phyloP scores from a whole-genome alignment of 2,797 vertebrate genomes.

The Anguilla marmorata region DNA sequence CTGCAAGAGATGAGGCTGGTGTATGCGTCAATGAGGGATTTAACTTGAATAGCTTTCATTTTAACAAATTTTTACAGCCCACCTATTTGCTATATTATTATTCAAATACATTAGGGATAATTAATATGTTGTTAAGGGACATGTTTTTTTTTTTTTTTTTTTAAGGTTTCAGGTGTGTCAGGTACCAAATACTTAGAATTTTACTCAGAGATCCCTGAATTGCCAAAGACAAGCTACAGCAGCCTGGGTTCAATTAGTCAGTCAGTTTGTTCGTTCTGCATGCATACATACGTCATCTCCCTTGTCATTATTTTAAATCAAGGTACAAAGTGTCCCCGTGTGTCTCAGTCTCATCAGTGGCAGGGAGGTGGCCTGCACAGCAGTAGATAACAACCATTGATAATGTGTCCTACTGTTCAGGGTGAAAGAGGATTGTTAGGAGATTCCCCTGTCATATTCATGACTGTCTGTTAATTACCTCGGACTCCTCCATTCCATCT shows the following conservation, averaged over 20 bases:
- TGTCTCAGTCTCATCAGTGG: not conserved
- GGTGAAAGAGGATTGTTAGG: not conserved
- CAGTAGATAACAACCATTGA: conserved; percentile 5
- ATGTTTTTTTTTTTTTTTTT: not conserved
- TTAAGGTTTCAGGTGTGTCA: not conserved
- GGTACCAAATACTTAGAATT: not conserved
- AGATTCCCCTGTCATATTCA: not conserved
- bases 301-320: not conserved
- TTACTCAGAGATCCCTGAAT: not conserved
- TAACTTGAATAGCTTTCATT: too few relatives aligned
- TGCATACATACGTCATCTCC: not conserved
- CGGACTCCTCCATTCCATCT: conserved; percentile 11
- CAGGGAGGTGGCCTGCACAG: not conserved
- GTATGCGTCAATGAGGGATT: too few relatives aligned
- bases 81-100: too few relatives aligned
- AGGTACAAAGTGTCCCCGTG: not conserved
- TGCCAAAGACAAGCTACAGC: not conserved
- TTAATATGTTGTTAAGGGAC: not conserved
- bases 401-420: not conserved
- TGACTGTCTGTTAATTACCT: conserved; percentile 8
- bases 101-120: not conserved
- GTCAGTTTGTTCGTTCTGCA: not conserved
- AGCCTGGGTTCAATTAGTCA: not conserved
- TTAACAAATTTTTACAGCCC: too few relatives aligned
- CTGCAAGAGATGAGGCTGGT: too few relatives aligned